Percentiles rank a stretch among this genome's conserved stretches.
phyloP scores from a whole-genome alignment of 2,888 invertebrate species.

The Strigamia transsilvanica region DNA sequence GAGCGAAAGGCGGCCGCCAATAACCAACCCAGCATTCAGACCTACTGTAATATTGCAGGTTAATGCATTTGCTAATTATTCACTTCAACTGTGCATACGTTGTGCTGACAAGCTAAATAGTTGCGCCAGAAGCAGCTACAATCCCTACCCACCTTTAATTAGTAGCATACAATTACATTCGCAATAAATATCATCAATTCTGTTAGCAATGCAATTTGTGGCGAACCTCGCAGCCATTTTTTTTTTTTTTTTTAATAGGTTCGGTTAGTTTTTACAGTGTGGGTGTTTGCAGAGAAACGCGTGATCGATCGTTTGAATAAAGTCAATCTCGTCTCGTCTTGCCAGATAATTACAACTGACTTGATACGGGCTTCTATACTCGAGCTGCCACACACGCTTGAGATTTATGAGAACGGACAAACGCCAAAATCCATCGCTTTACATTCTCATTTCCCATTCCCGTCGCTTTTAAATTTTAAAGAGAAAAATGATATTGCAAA shows the following conservation, averaged over 20 bases:
- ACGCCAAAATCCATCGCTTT: background rate
- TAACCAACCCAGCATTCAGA: background rate
- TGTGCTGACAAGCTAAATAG: conserved; percentile 7
- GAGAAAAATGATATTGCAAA: background rate
- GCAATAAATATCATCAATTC: background rate
- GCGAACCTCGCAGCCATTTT: background rate
- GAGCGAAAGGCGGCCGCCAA: background rate
- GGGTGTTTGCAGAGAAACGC: background rate
- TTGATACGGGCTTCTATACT: background rate
- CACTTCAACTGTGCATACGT: background rate
- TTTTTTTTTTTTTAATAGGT: background rate
- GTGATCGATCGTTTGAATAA: conserved; percentile 21
- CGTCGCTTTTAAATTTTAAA: too few species aligned
- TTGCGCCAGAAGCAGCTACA: background rate
- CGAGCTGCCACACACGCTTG: background rate
- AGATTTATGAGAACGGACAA: background rate
- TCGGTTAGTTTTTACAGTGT: background rate
- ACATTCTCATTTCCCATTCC: background rate
- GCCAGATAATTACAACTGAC: conserved; percentile 17
- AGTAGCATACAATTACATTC: background rate
- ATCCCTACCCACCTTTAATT: background rate
- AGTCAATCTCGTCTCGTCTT: conserved; percentile 14
- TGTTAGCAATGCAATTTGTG: background rate
- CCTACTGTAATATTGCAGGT: background rate
- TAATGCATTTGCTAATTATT: conserved; percentile 16